Evolutionary conservation across 2,113 vertebrate species (phyloP).

Genomic region (Myxocyprinus asiaticus): DNA sequence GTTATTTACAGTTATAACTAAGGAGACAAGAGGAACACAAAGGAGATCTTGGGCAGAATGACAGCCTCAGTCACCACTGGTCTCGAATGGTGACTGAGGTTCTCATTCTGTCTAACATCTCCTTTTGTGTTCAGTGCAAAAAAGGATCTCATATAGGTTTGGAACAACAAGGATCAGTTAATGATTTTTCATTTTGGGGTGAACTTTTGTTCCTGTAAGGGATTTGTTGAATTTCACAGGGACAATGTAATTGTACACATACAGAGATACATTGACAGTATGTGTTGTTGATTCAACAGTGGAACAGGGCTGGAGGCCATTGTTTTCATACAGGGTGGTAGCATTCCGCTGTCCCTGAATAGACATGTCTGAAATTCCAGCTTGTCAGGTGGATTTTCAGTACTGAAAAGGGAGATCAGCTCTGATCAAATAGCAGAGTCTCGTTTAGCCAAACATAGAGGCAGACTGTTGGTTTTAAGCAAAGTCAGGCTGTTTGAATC

Average conservation of each 20-base stretch:
- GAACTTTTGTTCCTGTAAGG: too few relatives aligned
- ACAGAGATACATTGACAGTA: conserved; percentile 32
- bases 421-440: conserved; percentile 42
- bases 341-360: conserved; percentile 15
- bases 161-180: too few relatives aligned
- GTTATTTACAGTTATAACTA: too few relatives aligned
- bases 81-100: too few relatives aligned
- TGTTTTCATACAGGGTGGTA: conserved; percentile 25
- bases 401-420: conserved; percentile 29
- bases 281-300: not conserved
- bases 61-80: too few relatives aligned
- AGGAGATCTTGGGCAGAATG: too few relatives aligned
- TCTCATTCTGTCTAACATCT: too few relatives aligned
- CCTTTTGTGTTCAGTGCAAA: too few relatives aligned
- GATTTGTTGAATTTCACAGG: not conserved
- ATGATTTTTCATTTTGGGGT: too few relatives aligned
- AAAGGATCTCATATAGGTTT: too few relatives aligned
- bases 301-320: not conserved
- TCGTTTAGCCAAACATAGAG: conserved; percentile 42
- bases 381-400: conserved; percentile 40
- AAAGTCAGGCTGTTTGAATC: conserved; percentile 29
- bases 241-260: not conserved
- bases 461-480: conserved; percentile 50
- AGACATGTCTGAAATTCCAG: conserved; percentile 57
- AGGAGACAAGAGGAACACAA: too few relatives aligned